These are phyloP conservation scores for Ictalurus furcatus DNA, from an alignment of 2,113 vertebrate genomes.

Conservation along the genomic window DNA sequence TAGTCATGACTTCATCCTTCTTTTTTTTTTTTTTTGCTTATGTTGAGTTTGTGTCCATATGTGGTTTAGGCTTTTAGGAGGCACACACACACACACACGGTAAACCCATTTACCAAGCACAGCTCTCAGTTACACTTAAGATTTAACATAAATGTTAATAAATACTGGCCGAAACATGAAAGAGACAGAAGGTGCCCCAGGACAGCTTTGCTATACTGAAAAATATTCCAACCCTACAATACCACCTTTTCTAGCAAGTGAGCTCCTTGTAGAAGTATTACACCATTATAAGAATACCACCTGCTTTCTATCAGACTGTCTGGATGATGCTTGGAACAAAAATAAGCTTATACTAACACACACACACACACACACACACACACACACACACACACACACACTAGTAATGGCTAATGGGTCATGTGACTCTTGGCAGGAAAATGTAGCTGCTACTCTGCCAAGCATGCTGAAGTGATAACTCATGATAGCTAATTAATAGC, in stretches of 20 bases:
- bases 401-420: neutral
- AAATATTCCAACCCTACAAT: neutral
- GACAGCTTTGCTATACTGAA: conserved; percentile 13
- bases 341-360: neutral
- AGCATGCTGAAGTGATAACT: neutral
- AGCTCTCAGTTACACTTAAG: conserved; percentile 11
- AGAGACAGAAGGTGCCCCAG: neutral
- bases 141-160: conserved; percentile 13
- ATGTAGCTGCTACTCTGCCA: neutral
- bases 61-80: conserved; percentile 16
- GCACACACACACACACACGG: neutral
- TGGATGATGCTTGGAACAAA: conserved; percentile 19
- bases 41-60: conserved; percentile 17
- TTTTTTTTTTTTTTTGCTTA: conserved; percentile 23
- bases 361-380: too few species aligned
- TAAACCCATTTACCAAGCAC: conserved; percentile 4
- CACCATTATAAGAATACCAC: neutral
- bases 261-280: neutral
- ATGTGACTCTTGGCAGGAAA: conserved; percentile 19
- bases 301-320: conserved; percentile 38
- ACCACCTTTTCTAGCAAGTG: conserved; percentile 1
- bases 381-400: neutral
- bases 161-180: conserved; percentile 2
- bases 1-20: conserved; percentile 60
- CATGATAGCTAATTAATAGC: conserved; percentile 25